Evolutionary conservation across 2,113 vertebrate genomes (phyloP).

Genomic region (Formicarius rufipectus): DNA sequence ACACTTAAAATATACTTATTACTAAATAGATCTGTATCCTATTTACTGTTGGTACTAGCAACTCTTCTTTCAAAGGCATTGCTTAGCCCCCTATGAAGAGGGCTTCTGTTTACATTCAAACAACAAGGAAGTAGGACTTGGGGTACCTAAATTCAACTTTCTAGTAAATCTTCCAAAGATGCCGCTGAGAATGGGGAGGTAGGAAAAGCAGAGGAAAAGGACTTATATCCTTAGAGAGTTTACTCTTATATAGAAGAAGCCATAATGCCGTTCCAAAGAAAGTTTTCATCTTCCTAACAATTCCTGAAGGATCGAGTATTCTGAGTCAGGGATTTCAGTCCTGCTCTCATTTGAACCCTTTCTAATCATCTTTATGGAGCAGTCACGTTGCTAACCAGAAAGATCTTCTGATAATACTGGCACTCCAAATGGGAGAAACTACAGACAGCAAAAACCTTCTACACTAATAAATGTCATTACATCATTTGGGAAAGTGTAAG

Average conservation of each 20-base stretch:
- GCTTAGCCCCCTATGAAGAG: not conserved
- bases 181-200: not conserved
- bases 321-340: not conserved
- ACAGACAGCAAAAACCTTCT: not conserved
- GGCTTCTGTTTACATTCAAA: not conserved
- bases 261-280: not conserved
- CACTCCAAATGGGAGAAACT: not conserved
- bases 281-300: not conserved
- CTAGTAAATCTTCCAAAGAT: not conserved
- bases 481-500: not conserved
- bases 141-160: not conserved
- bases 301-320: not conserved
- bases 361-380: not conserved
- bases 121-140: not conserved
- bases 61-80: not conserved
- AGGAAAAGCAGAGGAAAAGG: not conserved
- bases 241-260: accelerated
- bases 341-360: not conserved
- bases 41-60: not conserved
- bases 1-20: not conserved
- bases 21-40: not conserved
- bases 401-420: not conserved
- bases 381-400: not conserved
- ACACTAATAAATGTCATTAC: not conserved
- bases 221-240: not conserved